Evolutionary conservation across 2,113 vertebrate species (phyloP), one percentile per base, ranked within the genome.

Genomic region (Xiphias gladius): DNA sequence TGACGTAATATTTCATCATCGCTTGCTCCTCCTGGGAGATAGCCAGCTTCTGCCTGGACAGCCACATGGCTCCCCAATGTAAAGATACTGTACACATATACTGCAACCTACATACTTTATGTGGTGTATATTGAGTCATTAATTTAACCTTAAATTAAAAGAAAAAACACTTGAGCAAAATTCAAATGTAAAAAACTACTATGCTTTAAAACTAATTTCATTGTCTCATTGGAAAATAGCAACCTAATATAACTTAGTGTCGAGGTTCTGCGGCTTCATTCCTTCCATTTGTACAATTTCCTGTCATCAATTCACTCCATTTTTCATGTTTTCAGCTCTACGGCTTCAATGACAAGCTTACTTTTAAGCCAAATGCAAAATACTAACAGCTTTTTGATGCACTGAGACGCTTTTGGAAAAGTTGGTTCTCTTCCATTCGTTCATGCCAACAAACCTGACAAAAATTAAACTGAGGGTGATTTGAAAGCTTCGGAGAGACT

Each of bases 1-100:
- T 82, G 62, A 61, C 72, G 75, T 26, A 32, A 82, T 62, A 76
- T 82, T 82, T 82, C 64, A 61, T 75, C 80, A 82, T 20, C 1
- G 0, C 12, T 28, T 11, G 50, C 37, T 72, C 28, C 69, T 35
- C 20, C n/a, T 17, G 66, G 46, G 43, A 72, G 52, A 59, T 10
- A 11, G 8, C 16, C 37, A 2, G 50, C 22, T 12, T 26, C 13
- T 13, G 16, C 20, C 7, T 50, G 52, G 37, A 46, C 70, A n/a
- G 37, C 26, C 13, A 48, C 6, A 14, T 9, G 3, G 52, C 20
- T 52, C 6, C 13, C 12, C 7, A 3, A 68, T 30, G 10, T 8
- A 52, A 32, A 77, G 5, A 17, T 1, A 35, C n/a, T n/a, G n/a
- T n/a, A 43, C 7, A 26, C 11, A 20, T 2, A 39, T 20, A 52